These are phyloP conservation scores for Branchipolynoe longqiensis DNA, from an alignment of 2,888 invertebrate species.

Conservation along the genomic window DNA sequence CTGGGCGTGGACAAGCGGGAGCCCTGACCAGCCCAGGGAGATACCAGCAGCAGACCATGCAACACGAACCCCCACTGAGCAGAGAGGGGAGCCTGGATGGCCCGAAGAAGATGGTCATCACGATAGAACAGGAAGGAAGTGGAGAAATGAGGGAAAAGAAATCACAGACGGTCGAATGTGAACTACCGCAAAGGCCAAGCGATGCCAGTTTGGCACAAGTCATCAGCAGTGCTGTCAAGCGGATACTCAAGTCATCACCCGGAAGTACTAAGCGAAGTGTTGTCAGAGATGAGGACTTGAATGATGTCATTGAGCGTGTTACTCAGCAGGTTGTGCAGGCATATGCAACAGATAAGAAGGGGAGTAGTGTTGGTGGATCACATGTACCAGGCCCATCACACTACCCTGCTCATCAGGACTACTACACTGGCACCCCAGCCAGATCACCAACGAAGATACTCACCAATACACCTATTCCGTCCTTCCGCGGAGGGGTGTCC, in stretches of 20 bases:
- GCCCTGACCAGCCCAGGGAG: background rate
- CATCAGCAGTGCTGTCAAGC: constrained; percentile 50
- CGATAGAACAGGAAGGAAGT: constrained; percentile 40
- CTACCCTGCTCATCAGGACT: constrained; percentile 14
- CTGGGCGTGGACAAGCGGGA: background rate
- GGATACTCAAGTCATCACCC: constrained; percentile 32
- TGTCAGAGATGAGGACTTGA: constrained; percentile 6
- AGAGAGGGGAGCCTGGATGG: constrained; percentile 47
- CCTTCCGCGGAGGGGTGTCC: background rate
- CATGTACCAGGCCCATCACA: constrained; percentile 27
- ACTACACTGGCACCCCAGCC: constrained; percentile 12
- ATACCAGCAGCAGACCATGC: constrained; percentile 1
- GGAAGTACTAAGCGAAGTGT: background rate
- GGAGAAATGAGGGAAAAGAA: constrained; percentile 3
- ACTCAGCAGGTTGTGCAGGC: constrained; percentile 42
- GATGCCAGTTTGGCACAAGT: constrained; percentile 3
- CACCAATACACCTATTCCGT: constrained; percentile 1
- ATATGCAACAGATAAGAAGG: background rate
- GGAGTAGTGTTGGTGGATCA: background rate
- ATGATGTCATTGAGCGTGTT: constrained; percentile 52
- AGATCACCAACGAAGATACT: background rate
- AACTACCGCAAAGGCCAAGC: background rate
- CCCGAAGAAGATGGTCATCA: constrained; percentile 44
- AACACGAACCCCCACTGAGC: constrained; percentile 1
- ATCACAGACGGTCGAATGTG: constrained; percentile 38